Evolutionary conservation across 2,888 invertebrate genomes (phyloP), one percentile per base, ranked within the genome.

Genomic region (Patella ulyssiponensis): DNA sequence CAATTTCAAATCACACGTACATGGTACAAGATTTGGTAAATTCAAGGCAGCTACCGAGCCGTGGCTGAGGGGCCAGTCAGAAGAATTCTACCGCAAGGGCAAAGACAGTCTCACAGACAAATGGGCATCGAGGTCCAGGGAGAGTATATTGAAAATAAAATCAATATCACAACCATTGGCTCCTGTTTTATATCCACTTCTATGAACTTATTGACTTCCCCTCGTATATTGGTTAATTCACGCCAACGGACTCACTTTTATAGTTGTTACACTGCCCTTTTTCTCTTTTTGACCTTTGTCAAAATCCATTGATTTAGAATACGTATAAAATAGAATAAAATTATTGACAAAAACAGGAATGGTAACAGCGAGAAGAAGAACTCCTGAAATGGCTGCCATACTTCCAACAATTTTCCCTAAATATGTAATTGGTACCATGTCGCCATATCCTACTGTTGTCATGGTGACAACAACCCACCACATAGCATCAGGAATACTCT

Each of bases 371-470:
- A 89, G 83, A 3, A 89, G 81, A 23, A 88, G 81, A 1, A 89
- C 87, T 0, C 89, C 89, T 20, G 83, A 80, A 4, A 89, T 51
- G 0, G 88, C 86, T 72, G 87, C 87, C 3, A 85, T 69, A 0
- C 83, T 83, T 4, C 88, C 88, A 11, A 88, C 78, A 7, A 86
- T 15, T 71, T 85, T 84, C 12, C 88, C 88, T 9, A 81, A 75
- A 2, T 79, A 82, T 23, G 80, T 78, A 9, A 72, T 82, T 0
- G 88, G 89, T 20, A 82, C 82, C 64, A 88, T 80, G 80, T 89
- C 89, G 0, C 89, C 89, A 80, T 89, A 89, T 12, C 89, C 89
- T 27, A 89, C 88, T 3, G 89, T 88, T 69, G 89, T 89, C 88
- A 89, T 88, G 75, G 89, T 89, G 72, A 89, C 82, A 12, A 88